These are phyloP conservation scores for Myiagra hebetior DNA, from an alignment of 2,113 vertebrate species.

Conservation along the genomic window DNA sequence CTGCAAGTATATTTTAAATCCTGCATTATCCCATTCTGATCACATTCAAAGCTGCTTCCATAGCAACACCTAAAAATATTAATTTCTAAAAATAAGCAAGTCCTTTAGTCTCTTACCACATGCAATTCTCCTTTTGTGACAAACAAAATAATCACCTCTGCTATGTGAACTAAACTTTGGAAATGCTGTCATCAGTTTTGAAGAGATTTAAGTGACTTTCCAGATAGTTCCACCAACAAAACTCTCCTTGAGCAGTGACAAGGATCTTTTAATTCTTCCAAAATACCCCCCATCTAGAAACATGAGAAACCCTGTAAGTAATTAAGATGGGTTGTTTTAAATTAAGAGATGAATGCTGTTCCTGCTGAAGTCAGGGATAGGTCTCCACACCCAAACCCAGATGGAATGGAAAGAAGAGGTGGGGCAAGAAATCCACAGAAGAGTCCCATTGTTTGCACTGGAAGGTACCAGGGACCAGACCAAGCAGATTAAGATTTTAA, in stretches of 20 bases:
- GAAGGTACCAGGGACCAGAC: not conserved
- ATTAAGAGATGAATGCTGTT: not conserved
- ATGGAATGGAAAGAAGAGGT: not conserved
- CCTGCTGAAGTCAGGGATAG: not conserved
- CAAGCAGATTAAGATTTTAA: not conserved
- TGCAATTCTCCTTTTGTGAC: not conserved
- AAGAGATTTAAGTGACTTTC: not conserved
- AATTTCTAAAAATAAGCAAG: conserved; percentile 29
- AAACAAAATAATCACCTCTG: not conserved
- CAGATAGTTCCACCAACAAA: not conserved
- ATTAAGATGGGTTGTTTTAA: not conserved
- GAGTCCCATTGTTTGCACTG: not conserved
- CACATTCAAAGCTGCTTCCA: conserved; percentile 27
- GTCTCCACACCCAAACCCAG: not conserved
- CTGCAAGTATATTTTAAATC: not conserved
- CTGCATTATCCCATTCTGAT: not conserved
- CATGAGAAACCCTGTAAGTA: not conserved
- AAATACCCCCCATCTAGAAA: not conserved
- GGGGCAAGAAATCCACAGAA: not conserved
- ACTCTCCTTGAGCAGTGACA: not conserved
- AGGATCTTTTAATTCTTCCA: not conserved
- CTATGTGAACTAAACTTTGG: not conserved
- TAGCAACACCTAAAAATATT: conserved; percentile 51
- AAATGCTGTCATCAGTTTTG: not conserved
- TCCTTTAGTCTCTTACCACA: not conserved